Conservation (phyloP, 2,888 invertebrate genomes). For the Pollenia angustigena region DNA sequence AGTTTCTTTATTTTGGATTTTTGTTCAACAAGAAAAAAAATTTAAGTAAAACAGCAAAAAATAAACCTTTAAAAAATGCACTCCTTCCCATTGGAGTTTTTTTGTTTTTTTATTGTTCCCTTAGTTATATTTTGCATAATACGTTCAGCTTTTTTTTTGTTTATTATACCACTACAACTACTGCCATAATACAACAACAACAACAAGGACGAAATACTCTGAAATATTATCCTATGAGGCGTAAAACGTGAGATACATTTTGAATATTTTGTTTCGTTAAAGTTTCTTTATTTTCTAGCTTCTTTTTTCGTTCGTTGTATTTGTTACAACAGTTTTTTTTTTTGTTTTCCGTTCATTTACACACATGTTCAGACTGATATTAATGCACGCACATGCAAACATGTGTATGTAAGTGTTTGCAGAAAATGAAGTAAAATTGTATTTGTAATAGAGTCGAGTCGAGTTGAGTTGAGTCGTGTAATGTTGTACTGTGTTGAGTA, state of each 20-base stretch:
- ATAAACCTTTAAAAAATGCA: slow-evolving; percentile 56
- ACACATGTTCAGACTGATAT: not conserved
- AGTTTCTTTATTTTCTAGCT: slow-evolving; percentile 22
- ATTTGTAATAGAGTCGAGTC: slow-evolving; percentile 52
- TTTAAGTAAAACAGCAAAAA: not conserved
- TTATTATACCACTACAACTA: not conserved
- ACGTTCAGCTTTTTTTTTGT: slow-evolving; percentile 34
- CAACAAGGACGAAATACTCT: slow-evolving; percentile 71
- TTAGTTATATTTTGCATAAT: slow-evolving; percentile 70
- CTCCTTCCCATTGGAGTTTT: slow-evolving; percentile 20
- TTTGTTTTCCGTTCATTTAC: slow-evolving; percentile 25
- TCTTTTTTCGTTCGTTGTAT: slow-evolving; percentile 20
- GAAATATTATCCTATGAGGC: slow-evolving; percentile 82
- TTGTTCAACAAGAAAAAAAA: not conserved
- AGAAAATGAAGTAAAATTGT: slow-evolving; percentile 58
- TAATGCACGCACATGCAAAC: not conserved
- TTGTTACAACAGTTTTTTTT: slow-evolving; percentile 9
- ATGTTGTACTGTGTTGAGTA: not conserved
- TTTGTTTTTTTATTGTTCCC: slow-evolving; percentile 64
- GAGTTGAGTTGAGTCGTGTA: slow-evolving; percentile 3
- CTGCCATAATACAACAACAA: slow-evolving; percentile 29
- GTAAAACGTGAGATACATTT: slow-evolving; percentile 81
- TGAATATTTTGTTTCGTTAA: slow-evolving; percentile 67
- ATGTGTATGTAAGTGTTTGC: not conserved
- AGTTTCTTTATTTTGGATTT: slow-evolving; percentile 50